These are phyloP conservation scores for Pempheris klunzingeri DNA, from an alignment of 2,797 vertebrate species.

Conservation along the genomic window DNA sequence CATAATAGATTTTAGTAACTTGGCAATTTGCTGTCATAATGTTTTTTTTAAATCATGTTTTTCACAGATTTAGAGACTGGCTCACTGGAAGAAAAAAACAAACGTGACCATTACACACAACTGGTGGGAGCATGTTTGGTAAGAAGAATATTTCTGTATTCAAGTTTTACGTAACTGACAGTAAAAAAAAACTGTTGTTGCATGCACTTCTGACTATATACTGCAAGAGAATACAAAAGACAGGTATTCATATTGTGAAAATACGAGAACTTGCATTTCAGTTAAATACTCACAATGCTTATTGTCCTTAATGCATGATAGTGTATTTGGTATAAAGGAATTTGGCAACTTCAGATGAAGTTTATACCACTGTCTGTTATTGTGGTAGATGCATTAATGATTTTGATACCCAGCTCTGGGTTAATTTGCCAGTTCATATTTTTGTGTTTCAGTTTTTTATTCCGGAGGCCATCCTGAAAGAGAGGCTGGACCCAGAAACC, in stretches of 20 bases:
- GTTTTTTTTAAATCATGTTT: background rate
- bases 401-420: background rate
- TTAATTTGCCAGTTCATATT: background rate
- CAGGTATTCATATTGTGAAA: background rate
- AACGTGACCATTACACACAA: conserved; percentile 96
- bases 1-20: background rate
- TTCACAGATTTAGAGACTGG: conserved; percentile 96
- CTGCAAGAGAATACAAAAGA: conserved; percentile 3
- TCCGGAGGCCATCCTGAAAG: conserved; percentile 95
- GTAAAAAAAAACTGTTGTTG: background rate
- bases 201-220: background rate
- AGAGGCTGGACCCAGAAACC: conserved; percentile 97
- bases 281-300: background rate
- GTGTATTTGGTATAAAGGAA: background rate
- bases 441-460: conserved; percentile 88
- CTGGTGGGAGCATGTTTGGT: conserved; percentile 98
- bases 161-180: background rate
- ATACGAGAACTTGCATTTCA: background rate
- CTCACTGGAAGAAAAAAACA: conserved; percentile 97
- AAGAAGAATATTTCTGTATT: conserved; percentile 72
- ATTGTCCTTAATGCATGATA: background rate
- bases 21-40: background rate
- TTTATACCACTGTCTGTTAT: background rate
- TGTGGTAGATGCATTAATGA: background rate
- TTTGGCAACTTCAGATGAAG: background rate